Percentiles rank a stretch among this genome's conserved stretches.
These are phyloP conservation scores for Dysmachus trigonus DNA, from an alignment of 2,888 invertebrate genomes.

Conservation along the genomic window DNA sequence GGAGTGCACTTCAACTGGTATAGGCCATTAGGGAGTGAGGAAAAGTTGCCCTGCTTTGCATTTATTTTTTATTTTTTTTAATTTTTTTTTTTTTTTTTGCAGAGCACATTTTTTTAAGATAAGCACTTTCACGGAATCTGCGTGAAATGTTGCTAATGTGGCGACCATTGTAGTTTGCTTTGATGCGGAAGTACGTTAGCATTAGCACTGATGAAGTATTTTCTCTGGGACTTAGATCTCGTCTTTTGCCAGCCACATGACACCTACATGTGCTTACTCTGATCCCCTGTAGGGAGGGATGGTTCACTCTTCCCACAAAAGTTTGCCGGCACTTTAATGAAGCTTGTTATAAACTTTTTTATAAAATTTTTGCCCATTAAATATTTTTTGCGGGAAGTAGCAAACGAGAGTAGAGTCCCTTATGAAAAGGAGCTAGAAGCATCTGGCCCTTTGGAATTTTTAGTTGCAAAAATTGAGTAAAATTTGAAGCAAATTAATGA, in stretches of 20 bases:
- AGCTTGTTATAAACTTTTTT: neutral
- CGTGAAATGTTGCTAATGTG: neutral
- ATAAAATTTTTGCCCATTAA: neutral
- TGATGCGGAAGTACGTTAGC: neutral
- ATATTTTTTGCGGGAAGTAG: neutral
- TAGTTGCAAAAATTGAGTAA: neutral
- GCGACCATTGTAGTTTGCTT: neutral
- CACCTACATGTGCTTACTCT: neutral
- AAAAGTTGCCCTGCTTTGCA: neutral
- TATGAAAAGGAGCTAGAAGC: neutral
- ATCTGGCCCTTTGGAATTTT: neutral
- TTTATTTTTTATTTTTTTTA: neutral
- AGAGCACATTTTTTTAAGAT: neutral
- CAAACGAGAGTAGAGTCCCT: neutral
- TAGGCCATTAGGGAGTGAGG: slow-evolving; percentile 2
- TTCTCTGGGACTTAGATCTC: neutral
- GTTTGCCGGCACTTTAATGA: neutral
- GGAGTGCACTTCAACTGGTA: slow-evolving; percentile 12
- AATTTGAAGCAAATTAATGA: neutral
- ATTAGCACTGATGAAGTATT: neutral
- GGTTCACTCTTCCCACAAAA: neutral
- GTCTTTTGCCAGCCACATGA: neutral
- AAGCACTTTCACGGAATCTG: neutral
- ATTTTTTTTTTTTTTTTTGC: neutral
- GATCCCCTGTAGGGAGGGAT: neutral